Percentiles rank a stretch among this genome's conserved stretches.
These are phyloP conservation scores for Lasioglossum figueresi DNA, from an alignment of 2,888 invertebrate species.

Conservation along the genomic window DNA sequence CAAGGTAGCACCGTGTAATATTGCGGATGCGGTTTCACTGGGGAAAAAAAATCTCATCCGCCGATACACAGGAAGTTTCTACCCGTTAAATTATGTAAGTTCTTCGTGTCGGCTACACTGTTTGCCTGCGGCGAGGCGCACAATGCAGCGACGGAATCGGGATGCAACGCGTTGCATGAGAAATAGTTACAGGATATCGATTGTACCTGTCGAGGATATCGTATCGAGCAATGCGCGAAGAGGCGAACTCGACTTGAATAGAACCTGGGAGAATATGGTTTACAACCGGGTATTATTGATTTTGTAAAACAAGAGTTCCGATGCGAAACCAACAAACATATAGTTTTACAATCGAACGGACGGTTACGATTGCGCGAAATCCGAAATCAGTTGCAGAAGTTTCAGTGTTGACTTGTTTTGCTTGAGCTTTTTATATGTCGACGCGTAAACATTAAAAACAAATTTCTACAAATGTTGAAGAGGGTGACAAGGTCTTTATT, in stretches of 20 bases:
- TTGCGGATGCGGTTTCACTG: background rate
- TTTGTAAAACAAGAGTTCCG: background rate
- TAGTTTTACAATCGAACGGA: background rate
- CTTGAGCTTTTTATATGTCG: too few relatives aligned
- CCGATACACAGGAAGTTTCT: background rate
- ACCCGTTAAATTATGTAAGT: constrained; percentile 3
- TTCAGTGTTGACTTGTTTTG: too few relatives aligned
- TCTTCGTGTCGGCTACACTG: background rate
- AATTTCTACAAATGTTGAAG: too few relatives aligned
- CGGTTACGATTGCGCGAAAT: too few relatives aligned
- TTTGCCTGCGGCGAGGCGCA: background rate
- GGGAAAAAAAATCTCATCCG: background rate
- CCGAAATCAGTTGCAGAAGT: too few relatives aligned
- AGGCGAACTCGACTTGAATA: background rate
- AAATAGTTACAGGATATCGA: constrained; percentile 7
- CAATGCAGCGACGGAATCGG: background rate
- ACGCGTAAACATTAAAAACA: too few relatives aligned
- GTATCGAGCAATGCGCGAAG: background rate
- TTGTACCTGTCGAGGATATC: constrained; percentile 1
- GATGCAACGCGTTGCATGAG: constrained; percentile 14
- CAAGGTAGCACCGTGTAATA: background rate
- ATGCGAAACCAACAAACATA: background rate
- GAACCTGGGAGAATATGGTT: background rate
- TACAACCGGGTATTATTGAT: background rate
- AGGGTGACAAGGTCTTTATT: too few relatives aligned